A percentile compares a stretch with the other conserved stretches of the same genome.
Evolutionary conservation across 2,113 vertebrate species (phyloP).

Genomic region (Elgaria multicarinata): DNA sequence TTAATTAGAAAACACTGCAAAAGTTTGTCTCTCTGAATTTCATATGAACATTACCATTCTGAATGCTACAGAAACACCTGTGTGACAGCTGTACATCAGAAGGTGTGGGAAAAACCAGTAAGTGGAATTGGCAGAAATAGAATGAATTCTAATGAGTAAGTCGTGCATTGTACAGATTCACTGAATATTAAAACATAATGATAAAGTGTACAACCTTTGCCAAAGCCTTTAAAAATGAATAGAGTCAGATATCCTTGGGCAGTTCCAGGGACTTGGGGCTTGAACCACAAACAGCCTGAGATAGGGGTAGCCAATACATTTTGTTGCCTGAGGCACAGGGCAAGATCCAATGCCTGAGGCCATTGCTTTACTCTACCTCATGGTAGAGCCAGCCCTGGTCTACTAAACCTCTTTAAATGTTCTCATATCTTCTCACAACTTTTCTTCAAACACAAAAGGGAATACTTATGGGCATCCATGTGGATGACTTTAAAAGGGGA

Average conservation of each 20-base stretch:
- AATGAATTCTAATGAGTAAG: neutral
- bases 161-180: neutral
- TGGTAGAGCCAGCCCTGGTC: neutral
- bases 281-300: neutral
- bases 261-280: neutral
- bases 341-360: neutral
- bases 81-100: too few relatives aligned
- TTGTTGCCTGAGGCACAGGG: neutral
- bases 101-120: too few relatives aligned
- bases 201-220: neutral
- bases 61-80: too few relatives aligned
- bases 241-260: neutral
- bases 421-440: neutral
- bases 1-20: too few relatives aligned
- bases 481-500: too few relatives aligned
- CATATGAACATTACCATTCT: too few relatives aligned
- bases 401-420: neutral
- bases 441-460: neutral
- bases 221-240: neutral
- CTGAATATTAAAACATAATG: neutral
- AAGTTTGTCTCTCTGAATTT: too few relatives aligned
- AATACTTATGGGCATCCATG: too few relatives aligned
- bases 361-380: neutral
- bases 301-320: neutral
- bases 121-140: too few relatives aligned